Conservation (phyloP, 2,113 vertebrate species). For the Butorides virescens region DNA sequence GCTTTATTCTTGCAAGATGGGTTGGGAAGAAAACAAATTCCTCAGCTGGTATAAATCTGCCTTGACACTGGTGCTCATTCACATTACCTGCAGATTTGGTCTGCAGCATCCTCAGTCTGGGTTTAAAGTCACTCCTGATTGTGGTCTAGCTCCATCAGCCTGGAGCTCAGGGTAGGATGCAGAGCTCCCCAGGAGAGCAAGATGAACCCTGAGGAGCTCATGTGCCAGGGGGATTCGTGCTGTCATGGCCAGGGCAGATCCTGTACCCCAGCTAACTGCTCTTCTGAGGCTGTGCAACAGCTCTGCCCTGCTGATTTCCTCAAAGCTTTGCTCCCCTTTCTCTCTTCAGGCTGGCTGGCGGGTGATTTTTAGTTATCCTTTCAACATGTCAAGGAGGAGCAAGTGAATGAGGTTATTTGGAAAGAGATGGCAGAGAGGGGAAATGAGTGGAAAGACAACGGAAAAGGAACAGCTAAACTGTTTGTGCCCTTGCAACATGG, state of each 20-base stretch:
- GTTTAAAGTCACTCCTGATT: not conserved
- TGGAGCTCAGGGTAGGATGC: not conserved
- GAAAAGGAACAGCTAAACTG: not conserved
- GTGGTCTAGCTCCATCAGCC: not conserved
- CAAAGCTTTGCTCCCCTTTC: not conserved
- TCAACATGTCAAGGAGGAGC: not conserved
- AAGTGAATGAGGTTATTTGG: not conserved
- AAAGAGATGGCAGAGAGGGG: not conserved
- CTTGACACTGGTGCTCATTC: not conserved
- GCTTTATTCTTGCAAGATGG: not conserved
- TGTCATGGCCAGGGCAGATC: not conserved
- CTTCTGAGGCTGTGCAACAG: not conserved
- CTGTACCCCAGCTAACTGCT: not conserved
- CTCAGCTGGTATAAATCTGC: not conserved
- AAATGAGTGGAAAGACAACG: not conserved
- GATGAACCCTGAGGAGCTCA: not conserved
- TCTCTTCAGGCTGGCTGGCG: not conserved
- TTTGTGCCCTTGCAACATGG: not conserved
- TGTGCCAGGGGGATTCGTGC: fast-evolving
- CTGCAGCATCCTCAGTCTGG: not conserved
- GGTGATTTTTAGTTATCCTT: not conserved
- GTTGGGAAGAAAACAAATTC: not conserved
- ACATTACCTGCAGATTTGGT: not conserved
- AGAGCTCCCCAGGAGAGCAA: not conserved
- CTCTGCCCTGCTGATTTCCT: not conserved